These are phyloP conservation scores for Jaculus jaculus DNA, from an alignment of 2,113 vertebrate genomes.

Conservation along the genomic window DNA sequence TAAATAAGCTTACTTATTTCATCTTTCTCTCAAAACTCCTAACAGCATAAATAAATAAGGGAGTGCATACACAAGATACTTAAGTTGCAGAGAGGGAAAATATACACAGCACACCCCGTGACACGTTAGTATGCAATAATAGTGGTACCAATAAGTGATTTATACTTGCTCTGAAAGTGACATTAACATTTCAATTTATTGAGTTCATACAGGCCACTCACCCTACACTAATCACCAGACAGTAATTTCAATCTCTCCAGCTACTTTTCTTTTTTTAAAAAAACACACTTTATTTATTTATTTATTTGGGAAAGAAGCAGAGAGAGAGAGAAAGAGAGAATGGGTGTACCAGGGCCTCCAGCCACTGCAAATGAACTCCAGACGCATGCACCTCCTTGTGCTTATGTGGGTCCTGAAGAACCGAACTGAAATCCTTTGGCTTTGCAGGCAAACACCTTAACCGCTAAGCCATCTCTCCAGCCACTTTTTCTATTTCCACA, in stretches of 20 bases:
- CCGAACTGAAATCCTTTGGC: too few relatives aligned
- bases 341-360: too few relatives aligned
- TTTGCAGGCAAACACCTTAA: too few relatives aligned
- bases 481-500: background rate
- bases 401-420: too few relatives aligned
- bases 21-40: background rate
- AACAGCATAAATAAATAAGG: constrained; percentile 14
- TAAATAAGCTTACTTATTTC: constrained; percentile 2
- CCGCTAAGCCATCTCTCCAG: background rate
- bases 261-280: too few relatives aligned
- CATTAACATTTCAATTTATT: background rate
- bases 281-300: too few relatives aligned
- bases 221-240: background rate
- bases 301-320: too few relatives aligned
- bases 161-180: background rate
- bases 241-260: background rate
- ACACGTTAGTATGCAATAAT: background rate
- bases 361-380: too few relatives aligned
- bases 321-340: too few relatives aligned
- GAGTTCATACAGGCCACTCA: background rate
- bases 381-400: too few relatives aligned
- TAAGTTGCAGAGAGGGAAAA: background rate
- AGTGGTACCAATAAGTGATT: background rate
- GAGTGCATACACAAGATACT: background rate
- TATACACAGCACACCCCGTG: background rate